A percentile compares a stretch with the other conserved stretches of the same genome.
Conservation (phyloP, 2,797 vertebrate genomes). For the Lacerta agilis region DNA sequence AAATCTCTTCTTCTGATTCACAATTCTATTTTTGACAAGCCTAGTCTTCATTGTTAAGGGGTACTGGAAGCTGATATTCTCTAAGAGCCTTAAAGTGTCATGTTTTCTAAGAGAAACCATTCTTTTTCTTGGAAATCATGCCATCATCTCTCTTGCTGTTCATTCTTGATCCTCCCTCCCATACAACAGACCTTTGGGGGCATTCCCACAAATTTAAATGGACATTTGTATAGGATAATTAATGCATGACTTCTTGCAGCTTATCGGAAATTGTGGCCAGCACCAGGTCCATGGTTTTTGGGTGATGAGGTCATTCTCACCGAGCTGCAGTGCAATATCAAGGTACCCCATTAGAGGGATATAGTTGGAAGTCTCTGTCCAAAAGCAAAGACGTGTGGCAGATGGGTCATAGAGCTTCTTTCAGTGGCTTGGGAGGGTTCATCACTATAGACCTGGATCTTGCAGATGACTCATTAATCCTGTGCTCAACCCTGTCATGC, state of each 20-base stretch:
- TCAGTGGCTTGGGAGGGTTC: no score
- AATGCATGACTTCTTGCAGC: not conserved
- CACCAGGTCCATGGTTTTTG: no score
- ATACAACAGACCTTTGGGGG: not conserved
- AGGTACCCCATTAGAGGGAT: no score
- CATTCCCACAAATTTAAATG: not conserved
- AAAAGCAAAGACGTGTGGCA: no score
- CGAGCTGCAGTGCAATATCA: no score
- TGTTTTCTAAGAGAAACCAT: conserved; percentile 36
- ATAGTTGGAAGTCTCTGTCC: no score
- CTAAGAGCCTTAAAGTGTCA: conserved; percentile 37
- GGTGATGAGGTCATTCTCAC: no score
- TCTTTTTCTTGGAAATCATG: conserved; percentile 23
- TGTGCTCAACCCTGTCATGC: no score
- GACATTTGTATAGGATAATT: not conserved
- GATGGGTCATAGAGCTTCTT: no score
- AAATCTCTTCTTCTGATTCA: not conserved
- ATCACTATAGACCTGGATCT: no score
- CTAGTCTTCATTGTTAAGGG: conserved; percentile 24
- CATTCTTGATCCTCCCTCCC: not conserved
- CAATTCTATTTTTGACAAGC: not conserved
- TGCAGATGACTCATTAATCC: no score
- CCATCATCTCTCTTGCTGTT: accelerated
- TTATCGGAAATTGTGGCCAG: no score
- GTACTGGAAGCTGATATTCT: conserved; percentile 7